Evolutionary conservation across 2,797 vertebrate species (phyloP).

Genomic region (Oryzias sinensis): DNA sequence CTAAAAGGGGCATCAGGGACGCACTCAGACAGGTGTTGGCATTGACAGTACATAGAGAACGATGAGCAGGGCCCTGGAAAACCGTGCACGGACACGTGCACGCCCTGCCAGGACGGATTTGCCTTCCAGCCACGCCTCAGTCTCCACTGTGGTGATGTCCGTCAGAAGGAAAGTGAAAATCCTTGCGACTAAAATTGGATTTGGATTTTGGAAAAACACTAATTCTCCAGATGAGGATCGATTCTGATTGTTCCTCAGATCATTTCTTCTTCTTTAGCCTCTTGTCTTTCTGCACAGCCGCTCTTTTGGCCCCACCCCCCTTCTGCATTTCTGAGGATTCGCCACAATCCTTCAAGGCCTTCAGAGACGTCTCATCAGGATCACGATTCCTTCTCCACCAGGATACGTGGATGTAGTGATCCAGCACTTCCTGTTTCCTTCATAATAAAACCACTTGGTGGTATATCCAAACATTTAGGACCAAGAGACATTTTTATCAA

Average conservation of each 20-base stretch:
- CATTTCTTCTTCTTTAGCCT: slow-evolving; percentile 44
- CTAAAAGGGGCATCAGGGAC: slow-evolving; percentile 1
- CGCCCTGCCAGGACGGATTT: slow-evolving; percentile 38
- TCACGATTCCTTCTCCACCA: too few species aligned
- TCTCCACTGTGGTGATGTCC: slow-evolving; percentile 51
- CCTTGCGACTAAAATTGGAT: slow-evolving; percentile 44
- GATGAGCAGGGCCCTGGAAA: slow-evolving; percentile 30
- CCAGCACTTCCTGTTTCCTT: too few species aligned
- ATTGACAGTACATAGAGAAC: slow-evolving; percentile 39
- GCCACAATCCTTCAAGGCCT: slow-evolving; percentile 19
- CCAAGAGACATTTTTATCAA: too few species aligned
- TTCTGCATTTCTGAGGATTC: slow-evolving; percentile 25
- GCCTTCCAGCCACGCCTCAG: slow-evolving; percentile 26
- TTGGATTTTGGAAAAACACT: slow-evolving; percentile 32
- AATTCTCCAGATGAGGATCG: slow-evolving; percentile 39
- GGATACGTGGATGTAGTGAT: too few species aligned
- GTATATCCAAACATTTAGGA: too few species aligned
- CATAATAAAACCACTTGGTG: too few species aligned
- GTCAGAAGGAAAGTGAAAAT: slow-evolving; percentile 43
- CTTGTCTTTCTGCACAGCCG: slow-evolving; percentile 30
- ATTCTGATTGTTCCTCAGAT: slow-evolving; percentile 43
- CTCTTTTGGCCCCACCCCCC: background rate
- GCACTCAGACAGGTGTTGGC: slow-evolving; percentile 9
- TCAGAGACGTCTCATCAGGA: background rate
- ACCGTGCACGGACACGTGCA: slow-evolving; percentile 5